These are phyloP conservation scores for Macrotis lagotis DNA, from an alignment of 2,113 vertebrate species.

Conservation along the genomic window DNA sequence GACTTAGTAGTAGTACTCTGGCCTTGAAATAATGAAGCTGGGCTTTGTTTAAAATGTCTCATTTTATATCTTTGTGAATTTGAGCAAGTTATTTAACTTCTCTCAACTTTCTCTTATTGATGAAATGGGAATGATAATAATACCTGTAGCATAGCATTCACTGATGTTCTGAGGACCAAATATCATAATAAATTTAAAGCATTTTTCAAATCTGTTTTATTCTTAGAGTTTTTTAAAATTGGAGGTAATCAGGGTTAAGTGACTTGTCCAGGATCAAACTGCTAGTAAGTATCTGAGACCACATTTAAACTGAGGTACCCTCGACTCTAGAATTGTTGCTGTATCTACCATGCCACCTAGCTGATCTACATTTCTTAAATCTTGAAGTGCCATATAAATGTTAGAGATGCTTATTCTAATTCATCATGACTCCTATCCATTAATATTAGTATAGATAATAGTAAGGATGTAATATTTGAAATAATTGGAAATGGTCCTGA, in stretches of 20 bases:
- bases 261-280: no score
- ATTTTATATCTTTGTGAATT: neutral
- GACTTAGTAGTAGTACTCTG: neutral
- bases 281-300: no score
- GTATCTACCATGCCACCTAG: no score
- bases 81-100: neutral
- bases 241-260: no score
- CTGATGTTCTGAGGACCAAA: neutral
- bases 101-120: neutral
- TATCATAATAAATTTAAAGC: neutral
- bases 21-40: neutral
- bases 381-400: neutral
- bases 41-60: neutral
- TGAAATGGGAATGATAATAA: neutral
- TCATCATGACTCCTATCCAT: neutral
- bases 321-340: no score
- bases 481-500: neutral
- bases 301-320: no score
- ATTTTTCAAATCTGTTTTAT: no score
- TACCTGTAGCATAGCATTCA: neutral
- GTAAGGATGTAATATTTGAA: neutral
- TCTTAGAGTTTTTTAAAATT: no score
- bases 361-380: neutral
- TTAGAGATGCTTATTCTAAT: neutral
- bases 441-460: neutral